Evolutionary conservation across 2,113 vertebrate genomes (phyloP).

Genomic region (Oceanodroma tethys): DNA sequence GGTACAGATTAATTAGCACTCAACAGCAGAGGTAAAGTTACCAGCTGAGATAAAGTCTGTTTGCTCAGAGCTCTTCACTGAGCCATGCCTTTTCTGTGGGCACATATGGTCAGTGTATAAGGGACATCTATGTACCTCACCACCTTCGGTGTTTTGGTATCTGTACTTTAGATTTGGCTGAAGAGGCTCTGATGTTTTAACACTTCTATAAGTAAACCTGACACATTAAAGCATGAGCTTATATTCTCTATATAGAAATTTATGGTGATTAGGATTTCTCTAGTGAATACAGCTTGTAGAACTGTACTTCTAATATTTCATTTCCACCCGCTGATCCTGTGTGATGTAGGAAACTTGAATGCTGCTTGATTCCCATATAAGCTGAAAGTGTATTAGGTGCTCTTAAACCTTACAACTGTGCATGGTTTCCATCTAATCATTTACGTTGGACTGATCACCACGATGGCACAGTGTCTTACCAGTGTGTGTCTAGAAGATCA

Average conservation of each 20-base stretch:
- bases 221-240: background rate
- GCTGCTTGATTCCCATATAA: background rate
- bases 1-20: background rate
- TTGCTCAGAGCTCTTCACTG: background rate
- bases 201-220: background rate
- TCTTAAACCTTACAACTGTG: background rate
- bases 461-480: accelerated
- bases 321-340: background rate
- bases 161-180: background rate
- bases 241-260: background rate
- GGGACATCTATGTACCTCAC: background rate
- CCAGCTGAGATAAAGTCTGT: background rate
- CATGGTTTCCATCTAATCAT: background rate
- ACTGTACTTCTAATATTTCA: background rate
- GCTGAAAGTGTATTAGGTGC: background rate
- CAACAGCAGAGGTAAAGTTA: background rate
- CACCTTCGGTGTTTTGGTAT: background rate
- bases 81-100: background rate
- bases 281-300: background rate
- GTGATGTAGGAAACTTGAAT: background rate
- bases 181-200: background rate
- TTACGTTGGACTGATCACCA: background rate
- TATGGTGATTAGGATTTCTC: background rate
- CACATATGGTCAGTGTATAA: background rate
- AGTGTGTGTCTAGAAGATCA: background rate